Conservation (phyloP, 2,797 vertebrate species). For the Melanotaenia trifasciata region DNA sequence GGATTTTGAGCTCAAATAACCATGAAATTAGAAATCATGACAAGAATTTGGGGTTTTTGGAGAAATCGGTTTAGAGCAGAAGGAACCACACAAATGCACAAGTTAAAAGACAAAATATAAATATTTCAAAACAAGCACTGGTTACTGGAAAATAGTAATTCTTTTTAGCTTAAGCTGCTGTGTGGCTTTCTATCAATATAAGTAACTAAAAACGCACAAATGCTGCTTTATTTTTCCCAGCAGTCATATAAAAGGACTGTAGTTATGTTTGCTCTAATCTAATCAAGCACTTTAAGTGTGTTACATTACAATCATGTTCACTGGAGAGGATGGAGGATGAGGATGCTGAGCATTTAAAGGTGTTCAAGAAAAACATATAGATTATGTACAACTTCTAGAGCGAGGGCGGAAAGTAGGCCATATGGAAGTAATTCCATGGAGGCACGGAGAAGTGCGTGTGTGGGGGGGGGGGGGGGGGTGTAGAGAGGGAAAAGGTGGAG, state of each 20-base stretch:
- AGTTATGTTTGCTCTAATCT: background rate
- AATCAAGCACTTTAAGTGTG: background rate
- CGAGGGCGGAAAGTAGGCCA: slow-evolving; percentile 81
- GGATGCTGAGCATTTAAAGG: slow-evolving; percentile 52
- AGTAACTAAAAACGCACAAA: background rate
- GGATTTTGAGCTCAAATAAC: slow-evolving; percentile 36
- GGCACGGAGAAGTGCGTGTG: slow-evolving; percentile 54
- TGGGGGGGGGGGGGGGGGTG: slow-evolving; percentile 7
- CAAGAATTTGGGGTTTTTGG: slow-evolving; percentile 4
- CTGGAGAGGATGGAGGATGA: slow-evolving; percentile 36
- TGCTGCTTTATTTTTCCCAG: background rate
- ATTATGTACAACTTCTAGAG: slow-evolving; percentile 68
- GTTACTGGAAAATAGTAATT: background rate
- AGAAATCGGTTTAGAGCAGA: background rate
- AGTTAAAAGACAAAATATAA: background rate
- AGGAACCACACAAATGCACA: background rate
- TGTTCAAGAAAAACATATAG: slow-evolving; percentile 63
- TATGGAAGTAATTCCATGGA: slow-evolving; percentile 81
- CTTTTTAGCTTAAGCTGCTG: background rate
- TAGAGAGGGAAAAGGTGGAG: slow-evolving; percentile 29
- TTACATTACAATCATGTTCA: background rate
- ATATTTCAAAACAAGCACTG: background rate
- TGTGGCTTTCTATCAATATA: background rate
- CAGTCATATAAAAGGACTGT: background rate
- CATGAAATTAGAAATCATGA: slow-evolving; percentile 34